Base-by-base conservation (phyloP, 2,888 invertebrate species). In the Eurois occulta region DNA sequence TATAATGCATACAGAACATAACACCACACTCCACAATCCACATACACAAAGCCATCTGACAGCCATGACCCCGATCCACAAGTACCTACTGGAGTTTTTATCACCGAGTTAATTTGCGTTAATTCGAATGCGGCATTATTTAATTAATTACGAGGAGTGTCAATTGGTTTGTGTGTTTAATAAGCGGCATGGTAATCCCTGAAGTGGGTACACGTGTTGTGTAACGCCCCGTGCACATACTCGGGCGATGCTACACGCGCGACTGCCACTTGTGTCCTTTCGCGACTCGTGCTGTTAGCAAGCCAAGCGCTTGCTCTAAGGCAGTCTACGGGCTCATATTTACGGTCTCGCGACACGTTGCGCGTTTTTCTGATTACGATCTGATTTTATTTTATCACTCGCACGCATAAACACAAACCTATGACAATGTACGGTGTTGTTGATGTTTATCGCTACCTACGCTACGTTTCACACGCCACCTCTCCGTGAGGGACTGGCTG, bases 71-170 rank as follows among this genome's bases (percentile, higher is more conserved):
- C 28, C 21, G 58, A 72, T 80, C 16, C 24, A 24, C 60, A 16
- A 5, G 3, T 28, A n/a, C 28, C 11, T 35, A n/a, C 32, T 21
- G 18, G 38, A 41, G 35, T 84, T 79, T 78, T 84, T 84, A 84
- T 62, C 71, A 79, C 46, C 24, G 16, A 21, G 41, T 67, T 84
- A 41, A 83, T 72, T 80, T 48, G 32, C 24, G 35, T 70, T 78
- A 78, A 78, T 77, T 83, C 28, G 28, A 48, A 35, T 55, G 84
- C 28, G 67, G 32, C 80, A 55, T 84, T 78, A 78, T 78, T 70
- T 65, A 35, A 43, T 84, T 79, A 84, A 80, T 80, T 71, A 66
- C 46, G 18, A 65, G 52, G 84, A 24, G 71, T 48, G 70, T 60
- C 60, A 70, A 67, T 80, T 62, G 41, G 41, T 38, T 55, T 52